A percentile compares a stretch with the other conserved stretches of the same genome.
Evolutionary conservation across 2,113 vertebrate genomes (phyloP).

Genomic region (Nannobrachium achirus): DNA sequence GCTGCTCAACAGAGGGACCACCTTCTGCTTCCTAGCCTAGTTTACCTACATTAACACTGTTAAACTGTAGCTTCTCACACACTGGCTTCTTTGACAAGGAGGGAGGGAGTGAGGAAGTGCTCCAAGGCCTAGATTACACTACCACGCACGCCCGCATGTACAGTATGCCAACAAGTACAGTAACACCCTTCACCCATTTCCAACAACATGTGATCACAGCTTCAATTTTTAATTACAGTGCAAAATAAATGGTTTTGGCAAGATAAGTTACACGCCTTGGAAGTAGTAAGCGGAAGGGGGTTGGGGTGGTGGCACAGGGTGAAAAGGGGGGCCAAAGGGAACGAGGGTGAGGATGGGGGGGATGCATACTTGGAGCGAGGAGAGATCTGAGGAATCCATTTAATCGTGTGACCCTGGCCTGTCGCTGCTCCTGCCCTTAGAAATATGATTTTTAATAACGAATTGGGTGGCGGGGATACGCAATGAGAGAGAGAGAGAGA

Average conservation of each 20-base stretch:
- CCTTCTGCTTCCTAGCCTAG: not conserved
- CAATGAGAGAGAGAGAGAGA: slow-evolving; percentile 14
- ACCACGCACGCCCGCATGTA: not conserved
- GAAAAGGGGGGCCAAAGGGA: slow-evolving; percentile 12
- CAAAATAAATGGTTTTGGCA: slow-evolving; percentile 28
- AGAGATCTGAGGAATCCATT: slow-evolving; percentile 47
- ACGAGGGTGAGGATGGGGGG: not conserved
- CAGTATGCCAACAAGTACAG: too few relatives aligned
- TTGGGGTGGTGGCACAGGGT: slow-evolving; percentile 15
- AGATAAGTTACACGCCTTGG: slow-evolving; percentile 15
- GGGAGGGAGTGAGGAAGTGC: not conserved
- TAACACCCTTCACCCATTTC: not conserved
- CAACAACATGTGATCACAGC: not conserved
- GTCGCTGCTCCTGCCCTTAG: slow-evolving; percentile 20
- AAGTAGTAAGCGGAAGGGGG: not conserved
- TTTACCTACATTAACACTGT: not conserved
- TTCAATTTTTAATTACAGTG: slow-evolving; percentile 38
- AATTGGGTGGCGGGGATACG: slow-evolving; percentile 24
- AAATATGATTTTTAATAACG: slow-evolving; percentile 53
- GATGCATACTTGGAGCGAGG: slow-evolving; percentile 12
- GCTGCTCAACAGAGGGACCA: not conserved
- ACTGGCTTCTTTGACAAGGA: not conserved
- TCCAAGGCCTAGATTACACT: not conserved
- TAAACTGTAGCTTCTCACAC: not conserved
- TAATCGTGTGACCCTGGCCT: slow-evolving; percentile 42